Evolutionary conservation across 37 sponge, comb jelly and placozoan genomes (phyloP).

Genomic region (Amphimedon queenslandica): DNA sequence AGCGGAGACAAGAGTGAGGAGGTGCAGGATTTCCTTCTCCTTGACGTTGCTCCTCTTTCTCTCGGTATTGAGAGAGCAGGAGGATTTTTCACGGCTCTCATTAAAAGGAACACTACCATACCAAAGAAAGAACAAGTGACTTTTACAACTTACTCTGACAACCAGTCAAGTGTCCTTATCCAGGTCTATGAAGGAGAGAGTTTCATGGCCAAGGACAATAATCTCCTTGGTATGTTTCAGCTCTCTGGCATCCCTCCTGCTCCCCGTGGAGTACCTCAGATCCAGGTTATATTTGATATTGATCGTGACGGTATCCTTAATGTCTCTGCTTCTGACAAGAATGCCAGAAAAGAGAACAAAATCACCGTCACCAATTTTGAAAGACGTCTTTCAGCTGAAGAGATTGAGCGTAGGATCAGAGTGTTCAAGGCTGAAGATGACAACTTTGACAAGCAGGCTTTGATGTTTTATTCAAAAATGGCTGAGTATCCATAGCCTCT

Average conservation of each 20-base stretch:
- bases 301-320: constrained; percentile 96
- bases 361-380: constrained; percentile 95
- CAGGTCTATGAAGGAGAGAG: constrained; percentile 98
- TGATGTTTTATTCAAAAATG: no score
- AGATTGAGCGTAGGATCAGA: constrained; percentile 88
- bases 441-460: no score
- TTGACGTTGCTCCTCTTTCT: constrained; percentile 95
- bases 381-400: constrained; percentile 83
- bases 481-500: no score
- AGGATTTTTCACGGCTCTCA: constrained; percentile 94
- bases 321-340: constrained; percentile 93
- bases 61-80: constrained; percentile 98
- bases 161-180: constrained; percentile 89
- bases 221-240: constrained; percentile 94
- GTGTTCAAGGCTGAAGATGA: constrained; percentile 94
- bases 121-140: constrained; percentile 86
- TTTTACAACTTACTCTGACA: constrained; percentile 96
- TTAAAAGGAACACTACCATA: constrained; percentile 95
- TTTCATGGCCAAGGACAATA: constrained; percentile 96
- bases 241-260: constrained; percentile 94
- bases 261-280: constrained; percentile 96
- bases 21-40: constrained; percentile 90
- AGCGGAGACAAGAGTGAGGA: constrained; percentile 94
- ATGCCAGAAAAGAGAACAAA: constrained; percentile 92
- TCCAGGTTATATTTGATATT: constrained; percentile 96